phyloP scores from a whole-genome alignment of 2,888 invertebrate genomes.

The Nezara viridula region DNA sequence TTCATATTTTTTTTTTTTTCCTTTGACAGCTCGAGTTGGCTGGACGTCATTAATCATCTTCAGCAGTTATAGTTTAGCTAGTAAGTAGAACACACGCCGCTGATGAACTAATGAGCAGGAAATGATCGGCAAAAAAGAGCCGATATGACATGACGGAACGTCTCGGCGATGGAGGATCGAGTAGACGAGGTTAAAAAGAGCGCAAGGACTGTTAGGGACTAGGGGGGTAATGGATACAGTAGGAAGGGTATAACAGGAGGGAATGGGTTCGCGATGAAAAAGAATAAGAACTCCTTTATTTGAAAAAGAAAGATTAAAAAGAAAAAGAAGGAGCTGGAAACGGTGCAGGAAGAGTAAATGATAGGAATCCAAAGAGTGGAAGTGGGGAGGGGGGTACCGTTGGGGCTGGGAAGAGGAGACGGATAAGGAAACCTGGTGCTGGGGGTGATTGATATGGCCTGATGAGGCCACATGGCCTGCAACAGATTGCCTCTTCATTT shows the following conservation, averaged over 20 bases:
- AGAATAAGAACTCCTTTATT: constrained; percentile 23
- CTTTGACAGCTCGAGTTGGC: background rate
- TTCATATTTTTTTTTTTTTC: too few relatives aligned
- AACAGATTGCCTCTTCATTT: constrained; percentile 53
- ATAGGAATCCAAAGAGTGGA: constrained; percentile 51
- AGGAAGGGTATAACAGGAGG: constrained; percentile 32
- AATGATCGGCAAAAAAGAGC: background rate
- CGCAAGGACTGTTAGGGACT: constrained; percentile 31
- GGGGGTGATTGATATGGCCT: constrained; percentile 50
- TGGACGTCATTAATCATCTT: background rate
- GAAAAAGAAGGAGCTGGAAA: constrained; percentile 43
- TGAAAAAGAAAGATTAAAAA: constrained; percentile 49
- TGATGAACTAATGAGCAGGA: constrained; percentile 29
- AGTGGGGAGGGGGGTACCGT: constrained; percentile 53
- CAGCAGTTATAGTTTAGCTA: background rate
- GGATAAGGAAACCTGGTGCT: constrained; percentile 39
- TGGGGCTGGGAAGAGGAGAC: constrained; percentile 32
- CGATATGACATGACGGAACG: background rate
- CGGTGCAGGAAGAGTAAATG: constrained; percentile 55
- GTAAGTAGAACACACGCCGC: constrained; percentile 12
- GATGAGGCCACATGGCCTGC: constrained; percentile 52
- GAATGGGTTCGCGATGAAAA: constrained; percentile 19
- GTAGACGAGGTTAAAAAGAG: constrained; percentile 28
- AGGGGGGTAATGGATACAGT: constrained; percentile 1
- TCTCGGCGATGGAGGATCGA: background rate